Conservation (phyloP, 2,888 invertebrate genomes). For the Cacoxenus indagator region DNA sequence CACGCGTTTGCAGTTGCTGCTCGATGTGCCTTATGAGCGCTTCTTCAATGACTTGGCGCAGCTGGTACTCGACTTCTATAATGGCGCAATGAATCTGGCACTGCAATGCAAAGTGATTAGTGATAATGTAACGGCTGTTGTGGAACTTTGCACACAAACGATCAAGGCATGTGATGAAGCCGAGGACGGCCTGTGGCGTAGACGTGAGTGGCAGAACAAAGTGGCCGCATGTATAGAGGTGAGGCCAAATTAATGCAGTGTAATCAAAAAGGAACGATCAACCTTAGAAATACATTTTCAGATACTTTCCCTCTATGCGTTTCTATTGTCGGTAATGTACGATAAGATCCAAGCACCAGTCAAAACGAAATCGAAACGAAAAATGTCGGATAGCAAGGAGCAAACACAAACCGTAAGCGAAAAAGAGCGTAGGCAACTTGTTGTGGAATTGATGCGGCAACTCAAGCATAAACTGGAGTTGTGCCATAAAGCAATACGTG, state of each 20-base stretch:
- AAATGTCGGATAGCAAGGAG: constrained; percentile 43
- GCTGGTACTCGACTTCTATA: constrained; percentile 67
- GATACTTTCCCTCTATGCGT: constrained; percentile 69
- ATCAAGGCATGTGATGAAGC: constrained; percentile 70
- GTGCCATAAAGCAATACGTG: constrained; percentile 66
- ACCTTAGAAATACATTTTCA: constrained; percentile 36
- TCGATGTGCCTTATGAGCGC: constrained; percentile 68
- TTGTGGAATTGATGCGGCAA: constrained; percentile 67
- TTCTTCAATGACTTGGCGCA: constrained; percentile 68
- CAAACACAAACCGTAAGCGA: constrained; percentile 57
- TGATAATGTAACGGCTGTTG: constrained; percentile 58
- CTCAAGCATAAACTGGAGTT: constrained; percentile 66
- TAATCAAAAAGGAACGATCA: background rate
- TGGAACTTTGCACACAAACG: constrained; percentile 60
- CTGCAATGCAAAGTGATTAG: constrained; percentile 61
- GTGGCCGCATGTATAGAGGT: constrained; percentile 78
- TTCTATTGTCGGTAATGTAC: constrained; percentile 66
- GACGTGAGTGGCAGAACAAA: constrained; percentile 73
- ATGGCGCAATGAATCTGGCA: constrained; percentile 56
- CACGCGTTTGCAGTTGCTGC: constrained; percentile 66
- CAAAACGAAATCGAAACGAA: constrained; percentile 55
- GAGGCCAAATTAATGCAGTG: constrained; percentile 30
- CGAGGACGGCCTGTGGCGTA: constrained; percentile 71
- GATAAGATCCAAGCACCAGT: constrained; percentile 65
- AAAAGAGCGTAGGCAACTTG: constrained; percentile 66